Evolutionary conservation across 1,140 invertebrate genomes (phyloP).

Genomic region (Drosophila sturtevanti): DNA sequence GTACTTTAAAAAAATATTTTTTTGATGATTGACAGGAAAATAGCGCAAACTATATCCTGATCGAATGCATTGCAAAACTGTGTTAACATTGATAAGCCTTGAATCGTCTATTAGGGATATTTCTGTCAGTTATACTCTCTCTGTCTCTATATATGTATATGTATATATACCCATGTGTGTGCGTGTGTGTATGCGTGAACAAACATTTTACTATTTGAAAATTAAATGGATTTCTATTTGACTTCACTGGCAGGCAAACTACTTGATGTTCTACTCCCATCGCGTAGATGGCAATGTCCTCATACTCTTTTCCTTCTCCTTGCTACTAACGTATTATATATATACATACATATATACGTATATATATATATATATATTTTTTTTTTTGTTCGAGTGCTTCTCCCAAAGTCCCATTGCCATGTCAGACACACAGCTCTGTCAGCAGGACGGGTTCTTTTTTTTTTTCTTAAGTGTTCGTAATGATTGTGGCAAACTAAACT

Average conservation of each 20-base stretch:
- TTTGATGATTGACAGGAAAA: too few species aligned
- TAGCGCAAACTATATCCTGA: not conserved
- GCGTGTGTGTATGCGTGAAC: constrained; percentile 32
- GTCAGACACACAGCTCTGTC: constrained; percentile 57
- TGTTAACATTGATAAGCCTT: constrained; percentile 20
- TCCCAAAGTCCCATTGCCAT: constrained; percentile 13
- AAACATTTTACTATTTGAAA: constrained; percentile 74
- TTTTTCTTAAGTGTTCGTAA: constrained; percentile 71
- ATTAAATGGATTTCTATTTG: constrained; percentile 82
- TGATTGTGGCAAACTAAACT: constrained; percentile 74
- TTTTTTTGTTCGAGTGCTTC: constrained; percentile 53
- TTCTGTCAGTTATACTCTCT: not conserved
- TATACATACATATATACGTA: not conserved
- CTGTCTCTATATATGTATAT: not conserved
- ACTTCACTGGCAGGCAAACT: constrained; percentile 48
- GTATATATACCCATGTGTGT: constrained; percentile 5
- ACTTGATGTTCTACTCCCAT: constrained; percentile 50
- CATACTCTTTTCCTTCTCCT: constrained; percentile 1
- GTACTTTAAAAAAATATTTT: too few species aligned
- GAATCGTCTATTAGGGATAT: constrained; percentile 45
- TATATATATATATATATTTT: constrained; percentile 10
- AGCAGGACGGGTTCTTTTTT: constrained; percentile 57
- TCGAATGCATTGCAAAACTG: not conserved
- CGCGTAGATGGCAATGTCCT: constrained; percentile 10
- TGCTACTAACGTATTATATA: constrained; percentile 11